phyloP scores from a whole-genome alignment of 1,140 invertebrate species.

The Conus betulinus region DNA sequence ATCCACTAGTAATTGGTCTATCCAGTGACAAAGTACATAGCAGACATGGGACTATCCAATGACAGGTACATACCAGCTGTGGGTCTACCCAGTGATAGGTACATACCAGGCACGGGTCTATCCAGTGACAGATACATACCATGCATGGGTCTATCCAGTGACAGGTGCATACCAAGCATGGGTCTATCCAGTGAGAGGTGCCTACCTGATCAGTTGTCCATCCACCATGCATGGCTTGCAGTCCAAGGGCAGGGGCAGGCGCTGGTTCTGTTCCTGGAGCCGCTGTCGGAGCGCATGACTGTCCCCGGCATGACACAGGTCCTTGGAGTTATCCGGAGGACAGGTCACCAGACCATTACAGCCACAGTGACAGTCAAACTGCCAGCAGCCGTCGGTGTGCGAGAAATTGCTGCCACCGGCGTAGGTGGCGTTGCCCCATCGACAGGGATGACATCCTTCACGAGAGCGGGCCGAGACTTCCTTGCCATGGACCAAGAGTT shows the following conservation, averaged over 20 bases:
- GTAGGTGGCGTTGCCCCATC: constrained; percentile 35
- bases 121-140: too few species aligned
- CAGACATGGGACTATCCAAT: too few species aligned
- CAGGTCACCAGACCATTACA: constrained; percentile 37
- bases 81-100: too few species aligned
- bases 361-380: constrained; percentile 42
- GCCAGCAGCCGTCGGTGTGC: constrained; percentile 45
- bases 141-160: too few species aligned
- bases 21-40: too few species aligned
- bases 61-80: too few species aligned
- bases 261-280: not conserved
- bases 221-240: constrained; percentile 49
- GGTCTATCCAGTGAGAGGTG: not conserved
- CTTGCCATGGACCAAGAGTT: not conserved
- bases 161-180: not conserved
- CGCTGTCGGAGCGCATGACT: not conserved
- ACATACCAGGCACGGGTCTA: too few species aligned
- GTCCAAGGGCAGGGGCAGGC: not conserved
- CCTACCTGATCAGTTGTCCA: constrained; percentile 36
- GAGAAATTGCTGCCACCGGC: constrained; percentile 33
- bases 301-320: constrained; percentile 22
- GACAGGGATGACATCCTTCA: constrained; percentile 27
- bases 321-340: constrained; percentile 21
- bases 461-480: not conserved
- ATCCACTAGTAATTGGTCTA: too few species aligned